A percentile compares a stretch with the other conserved stretches of the same genome.
Conservation (phyloP, 2,113 vertebrate genomes). For the Pithys albifrons region DNA sequence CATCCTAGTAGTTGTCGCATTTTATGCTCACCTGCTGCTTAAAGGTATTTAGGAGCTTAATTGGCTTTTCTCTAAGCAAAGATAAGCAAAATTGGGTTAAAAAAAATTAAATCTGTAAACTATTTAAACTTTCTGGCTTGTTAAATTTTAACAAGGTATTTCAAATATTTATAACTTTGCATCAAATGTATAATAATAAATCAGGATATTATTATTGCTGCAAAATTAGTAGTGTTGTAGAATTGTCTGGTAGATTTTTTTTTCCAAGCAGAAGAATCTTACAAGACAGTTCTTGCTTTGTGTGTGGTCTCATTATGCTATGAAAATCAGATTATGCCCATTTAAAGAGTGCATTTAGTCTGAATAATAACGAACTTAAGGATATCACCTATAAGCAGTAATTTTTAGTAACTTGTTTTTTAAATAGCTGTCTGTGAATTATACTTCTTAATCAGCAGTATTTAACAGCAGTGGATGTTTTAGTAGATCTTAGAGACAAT, state of each 20-base stretch:
- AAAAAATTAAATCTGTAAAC: not conserved
- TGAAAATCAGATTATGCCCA: not conserved
- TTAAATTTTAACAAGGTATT: not conserved
- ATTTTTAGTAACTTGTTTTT: not conserved
- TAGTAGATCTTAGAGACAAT: not conserved
- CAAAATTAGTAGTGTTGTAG: not conserved
- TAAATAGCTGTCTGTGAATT: not conserved
- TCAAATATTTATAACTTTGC: not conserved
- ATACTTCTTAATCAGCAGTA: not conserved
- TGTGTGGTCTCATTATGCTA: not conserved
- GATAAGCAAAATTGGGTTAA: not conserved
- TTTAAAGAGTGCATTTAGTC: not conserved
- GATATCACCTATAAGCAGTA: not conserved
- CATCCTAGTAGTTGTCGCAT: not conserved
- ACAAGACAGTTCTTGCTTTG: not conserved
- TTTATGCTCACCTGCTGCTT: not conserved
- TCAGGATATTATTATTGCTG: not conserved
- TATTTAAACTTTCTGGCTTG: not conserved
- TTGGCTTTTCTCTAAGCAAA: not conserved
- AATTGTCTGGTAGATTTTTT: not conserved
- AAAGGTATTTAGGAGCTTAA: not conserved
- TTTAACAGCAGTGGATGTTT: not conserved
- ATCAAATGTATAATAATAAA: not conserved
- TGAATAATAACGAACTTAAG: not conserved
- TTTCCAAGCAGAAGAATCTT: not conserved